A percentile compares a stretch with the other conserved stretches of the same genome.
phyloP scores from a whole-genome alignment of 2,113 vertebrate species.

The Pedionomus torquatus region DNA sequence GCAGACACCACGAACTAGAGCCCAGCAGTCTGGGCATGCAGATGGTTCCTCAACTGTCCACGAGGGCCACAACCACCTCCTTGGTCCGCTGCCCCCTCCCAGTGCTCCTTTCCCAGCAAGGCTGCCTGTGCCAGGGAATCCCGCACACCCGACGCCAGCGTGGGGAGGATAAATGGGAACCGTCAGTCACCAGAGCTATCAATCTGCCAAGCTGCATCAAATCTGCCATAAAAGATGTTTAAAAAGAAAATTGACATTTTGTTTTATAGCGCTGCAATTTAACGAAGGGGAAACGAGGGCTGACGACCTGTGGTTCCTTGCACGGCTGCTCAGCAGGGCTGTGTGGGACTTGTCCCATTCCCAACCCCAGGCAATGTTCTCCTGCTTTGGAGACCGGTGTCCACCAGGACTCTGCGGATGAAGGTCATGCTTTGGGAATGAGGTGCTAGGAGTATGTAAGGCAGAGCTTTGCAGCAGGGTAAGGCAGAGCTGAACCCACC shows the following conservation, averaged over 20 bases:
- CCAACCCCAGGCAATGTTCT: fast-evolving
- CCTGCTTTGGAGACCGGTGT: fast-evolving
- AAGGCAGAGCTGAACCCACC: background rate
- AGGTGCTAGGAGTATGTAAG: background rate
- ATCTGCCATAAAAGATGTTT: constrained; percentile 46
- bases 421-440: background rate
- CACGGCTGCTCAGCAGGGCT: background rate
- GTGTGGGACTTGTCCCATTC: background rate
- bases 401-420: background rate
- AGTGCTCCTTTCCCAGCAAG: background rate
- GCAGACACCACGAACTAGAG: background rate
- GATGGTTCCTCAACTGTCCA: background rate
- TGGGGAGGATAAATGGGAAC: background rate
- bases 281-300: background rate
- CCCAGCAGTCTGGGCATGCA: background rate
- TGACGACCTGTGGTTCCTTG: background rate
- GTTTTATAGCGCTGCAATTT: constrained; percentile 19
- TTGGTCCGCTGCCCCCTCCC: background rate
- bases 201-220: constrained; percentile 48
- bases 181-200: constrained; percentile 15
- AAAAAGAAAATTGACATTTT: constrained; percentile 64
- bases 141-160: fast-evolving
- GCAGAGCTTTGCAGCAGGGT: background rate
- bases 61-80: background rate
- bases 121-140: background rate